Base-by-base conservation (phyloP, 1,140 invertebrate genomes). In the Laupala kohalensis region DNA sequence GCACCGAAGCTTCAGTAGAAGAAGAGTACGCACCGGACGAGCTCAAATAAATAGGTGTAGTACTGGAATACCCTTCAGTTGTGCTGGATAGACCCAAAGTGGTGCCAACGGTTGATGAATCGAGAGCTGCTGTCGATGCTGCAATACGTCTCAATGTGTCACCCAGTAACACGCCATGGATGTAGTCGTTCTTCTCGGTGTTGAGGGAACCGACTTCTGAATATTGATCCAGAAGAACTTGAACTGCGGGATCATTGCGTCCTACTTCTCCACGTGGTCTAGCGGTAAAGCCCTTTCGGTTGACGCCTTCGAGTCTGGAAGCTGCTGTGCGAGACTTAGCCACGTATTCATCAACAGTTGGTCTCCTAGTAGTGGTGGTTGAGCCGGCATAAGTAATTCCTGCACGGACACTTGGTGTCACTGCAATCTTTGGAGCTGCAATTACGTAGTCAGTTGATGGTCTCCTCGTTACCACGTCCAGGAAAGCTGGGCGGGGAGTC, bases 381-480 rank as follows among this genome's bases (percentile, higher is more conserved):
- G 19, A 9, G 19, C 37, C 37, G 4, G 37, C 37, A 19, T 53
- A 53, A 1, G 37, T 53, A 19, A 53, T 19, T 2, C 37, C 37
- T 4, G 9, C 37, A 19, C 9, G 9, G 19, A 53, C 37, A 4
- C 37, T 19, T 9, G 37, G 37, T 13, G 37, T 53, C 9, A 1
- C 19, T 19, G 37, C 37, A 19, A 53, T 19, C 9, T 53, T 53
- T 2, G 37, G 37, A 53, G 37, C 37, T 9, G 37, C 37, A 25
- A 71, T 73, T 24, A 71, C 72, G 63, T 71, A 73, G 23, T 53
- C 37, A 1, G 37, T 53, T 9, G 37, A 53, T 53, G 37, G 37
- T 53, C 37, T 53, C 4, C 37, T 53, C 0, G 37, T 53, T 9
- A 53, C 71, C 5, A 67, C 67, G 67, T 37, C 37, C 71, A 23